Evolutionary conservation across 2,888 invertebrate genomes (phyloP), one percentile per base, ranked within the genome.

Genomic region (Pristionchus mayeri): DNA sequence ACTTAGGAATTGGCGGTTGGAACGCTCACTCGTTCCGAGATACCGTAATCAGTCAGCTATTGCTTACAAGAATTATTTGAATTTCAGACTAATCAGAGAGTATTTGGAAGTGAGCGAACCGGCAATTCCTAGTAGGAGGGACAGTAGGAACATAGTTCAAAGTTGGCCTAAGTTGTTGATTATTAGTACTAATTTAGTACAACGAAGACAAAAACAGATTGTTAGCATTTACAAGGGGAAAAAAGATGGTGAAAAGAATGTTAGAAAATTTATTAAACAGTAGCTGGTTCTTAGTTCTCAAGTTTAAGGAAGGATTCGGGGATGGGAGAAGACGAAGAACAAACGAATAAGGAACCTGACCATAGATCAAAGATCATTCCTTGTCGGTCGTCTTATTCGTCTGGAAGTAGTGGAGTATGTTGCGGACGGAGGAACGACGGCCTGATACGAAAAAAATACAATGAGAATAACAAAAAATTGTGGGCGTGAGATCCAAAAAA

Each of bases 331-430:
- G 30, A n/a, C 9, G 30, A 4, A 67, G 13, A 37, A 37, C 21
- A 30, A 21, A 18, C n/a, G n/a, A n/a, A n/a, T n/a, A n/a, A n/a
- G n/a, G n/a, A n/a, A n/a, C n/a, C n/a, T n/a, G n/a, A n/a, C 21
- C 24, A n/a, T 3, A 67, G 67, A 37, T 67, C 67, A 67, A 67
- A 67, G 67, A 34, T 40, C 76, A 48, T 2, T 16, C 21, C 9
- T 21, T 37, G 21, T 37, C 24, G 21, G 48, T 6, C 21, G 44
- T 16, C 63, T 63, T 63, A 30, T 63, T 63, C 27, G 30, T 44
- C 48, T 44, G 76, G 48, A 76, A 76, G 67, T 37, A 76, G 48
- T 76, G 37, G 48, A 76, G 76, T 24, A 76, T 76, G 48, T 76
- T 76, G 48, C 76, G 76, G 30, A 27, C 76, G 44, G 76, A 76